Evolutionary conservation across 2,113 vertebrate genomes (phyloP), one percentile per base, ranked within the genome.

Genomic region (Ageneiosus marmoratus): DNA sequence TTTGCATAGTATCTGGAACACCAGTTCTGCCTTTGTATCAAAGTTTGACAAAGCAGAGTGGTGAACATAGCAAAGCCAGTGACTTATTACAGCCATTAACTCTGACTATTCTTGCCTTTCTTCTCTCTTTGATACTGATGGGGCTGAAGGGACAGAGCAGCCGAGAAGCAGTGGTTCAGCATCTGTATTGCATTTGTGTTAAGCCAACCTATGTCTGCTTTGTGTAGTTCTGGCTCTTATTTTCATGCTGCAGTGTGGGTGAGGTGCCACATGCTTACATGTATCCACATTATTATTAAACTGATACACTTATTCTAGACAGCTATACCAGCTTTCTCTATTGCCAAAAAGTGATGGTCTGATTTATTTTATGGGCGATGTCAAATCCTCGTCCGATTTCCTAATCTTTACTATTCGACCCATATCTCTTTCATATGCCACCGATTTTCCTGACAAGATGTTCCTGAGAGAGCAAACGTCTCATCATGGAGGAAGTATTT

Each of bases 401-500:
- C 65, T 51, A 70, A 79, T 50, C 22, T 77, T 72, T 58, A 62
- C 67, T 51, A 48, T 12, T 46, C 58, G 74, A 78, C 77, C 79
- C 73, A n/a, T 9, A 48, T 58, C 44, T 77, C 69, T 16, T 77
- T 79, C 32, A 41, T 58, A 62, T 67, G 65, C 56, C 51, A 83
- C 24, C 46, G 16, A 60, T 50, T 69, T 80, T 70, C 55, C 82
- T 76, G 77, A 77, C 37, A 70, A 70, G 12, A 70, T 70, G 10
- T 70, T 70, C 67, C 51, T 58, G 72, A 86, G 41, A 51, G 60
- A 80, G 44, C 62, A 67, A 44, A 83, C 81, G 13, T 50, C 7
- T 79, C 72, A 83, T 70, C 15, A 44, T 62, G 55, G 53, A 51
- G 24, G 41, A 83, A 79, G 32, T 37, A 53, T 81, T 81, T 77